Base-by-base conservation (phyloP, 2,113 vertebrate genomes). In the Ranitomeya variabilis region DNA sequence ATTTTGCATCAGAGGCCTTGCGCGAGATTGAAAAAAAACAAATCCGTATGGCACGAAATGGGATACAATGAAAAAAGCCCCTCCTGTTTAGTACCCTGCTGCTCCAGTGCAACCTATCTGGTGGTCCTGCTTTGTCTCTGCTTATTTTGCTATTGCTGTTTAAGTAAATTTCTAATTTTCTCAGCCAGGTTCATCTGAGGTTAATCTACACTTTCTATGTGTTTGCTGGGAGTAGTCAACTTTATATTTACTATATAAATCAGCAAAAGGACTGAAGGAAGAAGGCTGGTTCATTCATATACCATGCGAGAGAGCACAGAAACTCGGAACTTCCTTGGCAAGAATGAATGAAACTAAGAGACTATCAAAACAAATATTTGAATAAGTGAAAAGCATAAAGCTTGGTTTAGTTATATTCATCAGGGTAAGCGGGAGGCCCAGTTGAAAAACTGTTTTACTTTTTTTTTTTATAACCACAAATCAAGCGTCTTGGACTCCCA, bases 401-500 rank as follows among this genome's bases (percentile, higher is more conserved):
- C 91, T 92, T 73, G 94, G 92, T 90, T 92, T 90, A 90, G 37
- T 93, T 93, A 89, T 91, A 90, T 90, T 92, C 90, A 80, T 7
- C 78, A 84, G 91, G 94, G 93, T 92, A 94, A 94, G 94, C 95
- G 93, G 94, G 92, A 95, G 91, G 90, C 93, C 93, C 95, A 95
- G 94, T 94, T 95, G 93, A 93, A 94, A 94, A 91, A 92, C 91
- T 91, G 92, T 91, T 94, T 93, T 94, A 95, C 94, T 95, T 95
- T 96, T 94, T 92, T 93, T 94, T 95, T 94, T 92, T 93, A 89
- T 92, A 93, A 92, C 93, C 94, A 94, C 95, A 96, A 95, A 95
- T 95, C 94, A 96, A 95, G 93, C 93, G 94, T 94, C 94, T 93
- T 94, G 92, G 94, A 92, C 93, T 94, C 93, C 90, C 93, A 95